phyloP scores from a whole-genome alignment of 2,888 invertebrate genomes.

The Agrotis exclamationis region DNA sequence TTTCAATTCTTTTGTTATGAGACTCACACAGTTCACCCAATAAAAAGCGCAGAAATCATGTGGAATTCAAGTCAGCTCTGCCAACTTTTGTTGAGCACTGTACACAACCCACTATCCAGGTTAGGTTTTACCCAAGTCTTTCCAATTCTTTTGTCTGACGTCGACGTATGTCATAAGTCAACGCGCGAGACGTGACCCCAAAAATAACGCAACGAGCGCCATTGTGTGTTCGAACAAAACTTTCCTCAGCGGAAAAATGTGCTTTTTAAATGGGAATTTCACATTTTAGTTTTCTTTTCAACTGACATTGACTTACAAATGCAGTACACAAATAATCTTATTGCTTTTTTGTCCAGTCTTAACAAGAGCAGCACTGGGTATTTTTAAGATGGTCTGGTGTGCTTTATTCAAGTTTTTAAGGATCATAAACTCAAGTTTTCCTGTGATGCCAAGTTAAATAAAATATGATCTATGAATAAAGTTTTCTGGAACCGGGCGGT shows the following conservation, averaged over 20 bases:
- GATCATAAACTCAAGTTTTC: neutral
- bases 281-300: conserved; percentile 48
- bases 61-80: conserved; percentile 15
- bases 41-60: conserved; percentile 2
- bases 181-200: conserved; percentile 43
- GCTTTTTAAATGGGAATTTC: conserved; percentile 46
- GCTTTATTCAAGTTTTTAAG: conserved; percentile 13
- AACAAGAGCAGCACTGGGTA: conserved; percentile 18
- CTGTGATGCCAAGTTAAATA: neutral
- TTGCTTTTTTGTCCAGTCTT: conserved; percentile 16
- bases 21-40: neutral
- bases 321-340: conserved; percentile 31
- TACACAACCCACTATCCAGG: conserved; percentile 12
- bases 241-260: conserved; percentile 43
- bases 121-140: conserved; percentile 38
- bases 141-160: conserved; percentile 43
- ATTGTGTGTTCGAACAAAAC: conserved; percentile 58
- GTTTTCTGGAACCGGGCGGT: neutral
- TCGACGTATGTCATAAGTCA: conserved; percentile 50
- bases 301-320: conserved; percentile 29
- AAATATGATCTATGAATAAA: conserved; percentile 7
- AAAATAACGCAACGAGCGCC: conserved; percentile 57
- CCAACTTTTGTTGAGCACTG: conserved; percentile 30
- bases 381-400: conserved; percentile 7
- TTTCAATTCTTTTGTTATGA: neutral